Percentiles rank a stretch among this genome's conserved stretches.
phyloP scores from a whole-genome alignment of 2,888 invertebrate species.

The Volucella inanis region DNA sequence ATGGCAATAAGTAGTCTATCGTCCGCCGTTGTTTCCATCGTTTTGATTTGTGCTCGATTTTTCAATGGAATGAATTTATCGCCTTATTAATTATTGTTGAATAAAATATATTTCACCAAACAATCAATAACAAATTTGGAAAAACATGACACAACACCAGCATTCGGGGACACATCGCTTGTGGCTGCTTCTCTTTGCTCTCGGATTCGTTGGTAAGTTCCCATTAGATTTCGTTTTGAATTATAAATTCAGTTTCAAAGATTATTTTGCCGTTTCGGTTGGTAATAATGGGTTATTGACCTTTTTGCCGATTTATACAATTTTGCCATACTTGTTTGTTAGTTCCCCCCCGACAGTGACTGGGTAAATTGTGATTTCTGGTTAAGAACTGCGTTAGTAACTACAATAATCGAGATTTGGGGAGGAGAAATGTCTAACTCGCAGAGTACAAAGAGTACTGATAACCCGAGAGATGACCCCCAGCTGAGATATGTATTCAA shows the following conservation, averaged over 20 bases:
- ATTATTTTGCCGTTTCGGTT: slow-evolving; percentile 18
- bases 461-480: slow-evolving; percentile 48
- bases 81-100: slow-evolving; percentile 9
- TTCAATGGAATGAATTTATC: slow-evolving; percentile 26
- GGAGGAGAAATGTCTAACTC: slow-evolving; percentile 1
- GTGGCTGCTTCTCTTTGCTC: slow-evolving; percentile 21
- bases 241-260: slow-evolving; percentile 17
- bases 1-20: slow-evolving; percentile 57
- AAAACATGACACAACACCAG: slow-evolving; percentile 4
- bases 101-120: slow-evolving; percentile 10
- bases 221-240: slow-evolving; percentile 1
- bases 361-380: background rate
- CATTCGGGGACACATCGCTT: background rate
- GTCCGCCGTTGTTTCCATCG: background rate
- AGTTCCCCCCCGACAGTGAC: background rate
- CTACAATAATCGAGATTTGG: background rate
- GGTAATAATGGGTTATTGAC: slow-evolving; percentile 30
- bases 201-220: slow-evolving; percentile 42
- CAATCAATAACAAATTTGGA: background rate
- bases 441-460: slow-evolving; percentile 13
- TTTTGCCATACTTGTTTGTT: background rate
- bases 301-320: slow-evolving; percentile 40
- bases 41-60: background rate
- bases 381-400: background rate
- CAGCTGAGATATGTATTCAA: slow-evolving; percentile 12